Evolutionary conservation across 2,888 invertebrate genomes (phyloP), one percentile per base, ranked within the genome.

Genomic region (Cephus spinipes): DNA sequence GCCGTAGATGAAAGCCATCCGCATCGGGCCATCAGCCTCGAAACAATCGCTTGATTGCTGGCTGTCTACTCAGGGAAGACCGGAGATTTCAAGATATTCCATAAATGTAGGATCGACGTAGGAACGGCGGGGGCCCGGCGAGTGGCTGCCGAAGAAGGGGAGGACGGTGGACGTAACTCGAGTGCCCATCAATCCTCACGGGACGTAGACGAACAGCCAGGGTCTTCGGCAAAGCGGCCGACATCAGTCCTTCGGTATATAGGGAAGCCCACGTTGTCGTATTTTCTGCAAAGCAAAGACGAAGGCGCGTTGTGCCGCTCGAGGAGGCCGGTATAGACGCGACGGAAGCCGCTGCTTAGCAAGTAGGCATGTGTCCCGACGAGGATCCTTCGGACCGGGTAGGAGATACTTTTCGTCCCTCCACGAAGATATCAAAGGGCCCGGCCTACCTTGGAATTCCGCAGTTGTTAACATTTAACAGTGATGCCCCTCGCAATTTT

Each of bases 191-290:
- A 90, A 90, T 90, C 90, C 87, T 90, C 84, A 75, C 76, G 82
- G 82, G 90, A 90, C 90, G 88, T 90, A 90, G 90, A 90, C 89
- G 90, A 89, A 90, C 86, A 89, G 87, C 89, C 87, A 80, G 86
- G 87, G 87, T 82, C 84, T 85, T 82, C 82, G 84, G 87, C 89
- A 90, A 90, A 90, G 90, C 89, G 81, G 86, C 89, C 90, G 89
- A 88, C 90, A 85, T 89, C 89, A 87, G 85, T 85, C 82, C 71
- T 76, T 80, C 78, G 76, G 71, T 73, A 75, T 73, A 68, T 69
- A 78, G 73, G 77, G 55, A 81, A 76, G 68, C 76, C 80, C 80
- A 77, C 78, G 81, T 81, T 81, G 81, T 83, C 82, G 77, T 83
- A 83, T 73, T 79, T 76, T 55, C 55, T 55, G 76, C 77, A 76